Conservation (phyloP, 2,113 vertebrate species). For the Gymnorhina tibicen region DNA sequence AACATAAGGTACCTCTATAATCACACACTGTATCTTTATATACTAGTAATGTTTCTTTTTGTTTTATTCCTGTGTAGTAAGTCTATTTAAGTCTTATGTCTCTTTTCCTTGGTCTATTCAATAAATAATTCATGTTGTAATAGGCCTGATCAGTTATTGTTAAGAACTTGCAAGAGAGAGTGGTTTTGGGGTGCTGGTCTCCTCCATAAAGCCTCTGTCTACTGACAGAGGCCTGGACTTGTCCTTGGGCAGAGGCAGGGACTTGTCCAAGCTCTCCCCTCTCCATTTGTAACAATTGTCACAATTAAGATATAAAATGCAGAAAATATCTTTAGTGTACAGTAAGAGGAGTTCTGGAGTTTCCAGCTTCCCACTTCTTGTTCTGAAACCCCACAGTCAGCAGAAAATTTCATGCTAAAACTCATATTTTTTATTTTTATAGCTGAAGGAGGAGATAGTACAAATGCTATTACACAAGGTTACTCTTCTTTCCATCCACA, state of each 20-base stretch:
- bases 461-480: not conserved
- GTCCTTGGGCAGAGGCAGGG: not conserved
- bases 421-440: not conserved
- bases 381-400: not conserved
- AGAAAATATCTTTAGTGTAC: not conserved
- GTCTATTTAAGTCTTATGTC: not conserved
- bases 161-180: accelerated
- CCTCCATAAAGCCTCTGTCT: not conserved
- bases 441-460: not conserved
- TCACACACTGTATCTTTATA: too few species aligned
- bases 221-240: not conserved
- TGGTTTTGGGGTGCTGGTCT: not conserved
- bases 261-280: not conserved
- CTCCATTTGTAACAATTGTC: not conserved
- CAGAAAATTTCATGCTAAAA: not conserved
- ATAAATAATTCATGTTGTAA: not conserved
- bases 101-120: not conserved
- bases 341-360: not conserved
- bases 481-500: not conserved
- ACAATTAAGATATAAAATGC: not conserved
- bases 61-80: not conserved
- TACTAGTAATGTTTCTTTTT: not conserved
- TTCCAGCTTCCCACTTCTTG: not conserved
- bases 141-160: not conserved
- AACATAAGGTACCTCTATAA: not conserved